Base-by-base conservation (phyloP, 2,113 vertebrate genomes). In the Colius striatus region DNA sequence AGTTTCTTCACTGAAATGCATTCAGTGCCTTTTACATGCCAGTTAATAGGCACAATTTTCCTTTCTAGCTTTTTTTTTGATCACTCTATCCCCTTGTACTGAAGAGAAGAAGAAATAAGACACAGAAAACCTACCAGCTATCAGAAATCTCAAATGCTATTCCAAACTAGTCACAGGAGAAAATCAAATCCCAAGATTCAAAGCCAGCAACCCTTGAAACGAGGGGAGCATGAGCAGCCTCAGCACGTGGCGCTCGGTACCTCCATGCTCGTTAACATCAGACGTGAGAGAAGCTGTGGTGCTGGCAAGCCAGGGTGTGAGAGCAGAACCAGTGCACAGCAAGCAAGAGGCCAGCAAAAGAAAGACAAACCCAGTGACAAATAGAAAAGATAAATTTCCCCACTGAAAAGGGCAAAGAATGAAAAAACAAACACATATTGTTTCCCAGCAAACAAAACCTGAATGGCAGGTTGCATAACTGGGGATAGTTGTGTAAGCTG, bases 361-460 rank as follows among this genome's bases (percentile, higher is more conserved):
- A 75, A 63, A 73, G 47, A 87, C 27, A 88, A 91, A 74, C 17
- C 48, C 26, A 84, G 13, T 71, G 51, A 45, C 68, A 84, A 21
- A 12, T 1, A 34, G 57, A 57, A 89, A 87, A 27, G 76, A 90
- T 89, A 58, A 23, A 23, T 88, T 58, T 29, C 75, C 61, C 27
- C 41, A 22, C 0, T 45, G 67, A 73, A 76, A 90, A 87, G 30
- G 27, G 11, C 65, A 74, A 74, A 67, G 62, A 70, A 81, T 4
- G 15, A 73, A 57, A 61, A 70, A 51, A 47, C 36, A 85, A 72
- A 84, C 51, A 67, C 61, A 11, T 53, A 93, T 88, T 95, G 65
- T 95, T 92, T 94, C 57, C 90, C 72, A 65, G 82, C 61, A 61
- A 93, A 88, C 78, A 77, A 63, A 74, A 66, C 58, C 74, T 77